These are phyloP conservation scores for Epizoanthus scotinus DNA, from an alignment of 92 coral and sea anemone species.

Conservation along the genomic window DNA sequence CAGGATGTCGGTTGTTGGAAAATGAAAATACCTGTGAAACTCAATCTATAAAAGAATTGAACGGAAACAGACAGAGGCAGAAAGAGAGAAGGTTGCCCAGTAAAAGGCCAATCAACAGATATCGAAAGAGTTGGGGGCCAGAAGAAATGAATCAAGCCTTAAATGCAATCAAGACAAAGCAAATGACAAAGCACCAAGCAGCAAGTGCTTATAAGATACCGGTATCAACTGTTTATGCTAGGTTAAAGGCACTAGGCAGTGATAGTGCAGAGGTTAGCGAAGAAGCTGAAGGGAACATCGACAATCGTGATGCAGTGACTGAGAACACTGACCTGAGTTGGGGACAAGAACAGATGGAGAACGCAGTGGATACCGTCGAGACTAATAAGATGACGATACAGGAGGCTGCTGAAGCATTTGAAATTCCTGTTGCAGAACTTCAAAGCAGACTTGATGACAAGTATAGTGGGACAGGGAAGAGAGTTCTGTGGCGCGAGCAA, in stretches of 20 bases:
- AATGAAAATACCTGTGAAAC: background rate
- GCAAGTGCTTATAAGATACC: background rate
- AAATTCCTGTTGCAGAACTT: background rate
- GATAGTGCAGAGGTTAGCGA: background rate
- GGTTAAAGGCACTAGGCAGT: no score
- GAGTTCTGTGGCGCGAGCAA: background rate
- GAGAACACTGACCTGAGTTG: background rate
- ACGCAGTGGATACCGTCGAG: background rate
- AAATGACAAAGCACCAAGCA: background rate
- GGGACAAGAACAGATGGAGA: background rate
- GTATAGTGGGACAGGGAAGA: background rate
- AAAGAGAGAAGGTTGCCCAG: background rate
- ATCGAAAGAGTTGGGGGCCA: background rate
- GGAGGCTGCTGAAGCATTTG: background rate
- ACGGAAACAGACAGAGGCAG: background rate
- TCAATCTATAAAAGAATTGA: background rate
- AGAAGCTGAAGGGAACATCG: background rate
- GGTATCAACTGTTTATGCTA: background rate
- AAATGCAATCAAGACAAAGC: background rate
- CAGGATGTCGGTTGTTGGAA: background rate
- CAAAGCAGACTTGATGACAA: background rate
- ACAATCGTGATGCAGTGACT: background rate
- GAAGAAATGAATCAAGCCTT: background rate
- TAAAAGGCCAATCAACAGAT: background rate
- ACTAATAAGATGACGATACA: background rate